Conservation (phyloP, 2,888 invertebrate species). For the Thera obeliscata region DNA sequence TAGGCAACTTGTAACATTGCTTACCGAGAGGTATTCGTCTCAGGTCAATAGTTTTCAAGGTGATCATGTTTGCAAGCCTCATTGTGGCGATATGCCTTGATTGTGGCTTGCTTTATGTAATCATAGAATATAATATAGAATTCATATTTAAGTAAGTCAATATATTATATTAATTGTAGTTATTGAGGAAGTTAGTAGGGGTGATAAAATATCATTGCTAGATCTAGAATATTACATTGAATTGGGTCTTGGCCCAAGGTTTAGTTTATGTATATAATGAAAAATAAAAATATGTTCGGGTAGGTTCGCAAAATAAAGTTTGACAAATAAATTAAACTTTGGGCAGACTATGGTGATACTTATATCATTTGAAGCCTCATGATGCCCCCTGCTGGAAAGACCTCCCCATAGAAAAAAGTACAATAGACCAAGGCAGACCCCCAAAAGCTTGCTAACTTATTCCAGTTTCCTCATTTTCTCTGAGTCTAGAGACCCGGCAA, state of each 20-base stretch:
- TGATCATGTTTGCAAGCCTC: constrained; percentile 62
- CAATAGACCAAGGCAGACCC: too few species aligned
- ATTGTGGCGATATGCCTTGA: constrained; percentile 43
- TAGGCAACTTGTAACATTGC: constrained; percentile 12
- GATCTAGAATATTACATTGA: neutral
- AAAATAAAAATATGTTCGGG: too few species aligned
- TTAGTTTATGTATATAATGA: too few species aligned
- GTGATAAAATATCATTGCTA: neutral
- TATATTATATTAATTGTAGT: neutral
- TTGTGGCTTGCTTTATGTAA: constrained; percentile 29
- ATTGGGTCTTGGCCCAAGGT: neutral
- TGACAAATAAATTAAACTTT: too few species aligned
- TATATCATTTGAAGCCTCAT: too few species aligned
- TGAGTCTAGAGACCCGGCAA: too few species aligned
- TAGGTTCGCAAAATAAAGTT: too few species aligned
- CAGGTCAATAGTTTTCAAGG: constrained; percentile 68
- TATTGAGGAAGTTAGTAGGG: neutral
- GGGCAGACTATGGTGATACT: too few species aligned
- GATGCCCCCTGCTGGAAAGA: too few species aligned
- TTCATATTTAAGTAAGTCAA: neutral
- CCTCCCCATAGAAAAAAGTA: too few species aligned
- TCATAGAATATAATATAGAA: constrained; percentile 5
- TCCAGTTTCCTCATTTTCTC: neutral
- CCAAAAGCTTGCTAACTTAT: too few species aligned
- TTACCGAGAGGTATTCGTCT: constrained; percentile 27